phyloP scores from a whole-genome alignment of 2,113 vertebrate species.

The Calidris pugnax region DNA sequence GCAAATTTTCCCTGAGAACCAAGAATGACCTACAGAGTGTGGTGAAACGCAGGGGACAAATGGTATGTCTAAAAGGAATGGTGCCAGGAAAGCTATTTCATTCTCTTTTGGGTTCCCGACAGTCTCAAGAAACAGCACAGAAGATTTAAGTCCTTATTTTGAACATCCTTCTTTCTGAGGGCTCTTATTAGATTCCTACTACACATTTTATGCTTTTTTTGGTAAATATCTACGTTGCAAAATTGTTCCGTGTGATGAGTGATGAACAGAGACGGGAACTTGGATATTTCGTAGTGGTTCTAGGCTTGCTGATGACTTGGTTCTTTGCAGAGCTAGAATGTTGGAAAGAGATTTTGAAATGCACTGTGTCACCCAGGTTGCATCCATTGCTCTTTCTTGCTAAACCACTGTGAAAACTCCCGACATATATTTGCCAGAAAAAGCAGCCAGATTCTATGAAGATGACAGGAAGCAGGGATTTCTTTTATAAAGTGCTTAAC shows the following conservation, averaged over 20 bases:
- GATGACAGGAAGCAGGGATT: not conserved
- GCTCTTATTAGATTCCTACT: not conserved
- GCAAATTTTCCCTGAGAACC: slow-evolving; percentile 23
- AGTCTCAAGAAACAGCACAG: not conserved
- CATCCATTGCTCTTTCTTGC: not conserved
- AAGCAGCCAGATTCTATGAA: not conserved
- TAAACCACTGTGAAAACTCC: not conserved
- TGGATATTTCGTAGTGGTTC: not conserved
- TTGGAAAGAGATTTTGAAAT: not conserved
- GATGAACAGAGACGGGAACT: not conserved
- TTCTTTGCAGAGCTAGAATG: not conserved
- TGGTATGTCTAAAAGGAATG: not conserved
- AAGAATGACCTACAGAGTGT: not conserved
- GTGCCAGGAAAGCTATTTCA: not conserved
- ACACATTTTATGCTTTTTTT: not conserved
- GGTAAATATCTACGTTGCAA: not conserved
- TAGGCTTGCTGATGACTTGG: not conserved
- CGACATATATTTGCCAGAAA: not conserved
- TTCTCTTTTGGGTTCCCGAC: not conserved
- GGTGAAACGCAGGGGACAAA: not conserved
- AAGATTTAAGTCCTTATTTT: not conserved
- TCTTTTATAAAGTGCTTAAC: slow-evolving; percentile 9
- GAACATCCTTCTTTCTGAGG: not conserved
- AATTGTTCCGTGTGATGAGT: not conserved
- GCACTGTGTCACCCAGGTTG: not conserved